phyloP scores from a whole-genome alignment of 2,888 invertebrate species.

The Drosophila limbata region DNA sequence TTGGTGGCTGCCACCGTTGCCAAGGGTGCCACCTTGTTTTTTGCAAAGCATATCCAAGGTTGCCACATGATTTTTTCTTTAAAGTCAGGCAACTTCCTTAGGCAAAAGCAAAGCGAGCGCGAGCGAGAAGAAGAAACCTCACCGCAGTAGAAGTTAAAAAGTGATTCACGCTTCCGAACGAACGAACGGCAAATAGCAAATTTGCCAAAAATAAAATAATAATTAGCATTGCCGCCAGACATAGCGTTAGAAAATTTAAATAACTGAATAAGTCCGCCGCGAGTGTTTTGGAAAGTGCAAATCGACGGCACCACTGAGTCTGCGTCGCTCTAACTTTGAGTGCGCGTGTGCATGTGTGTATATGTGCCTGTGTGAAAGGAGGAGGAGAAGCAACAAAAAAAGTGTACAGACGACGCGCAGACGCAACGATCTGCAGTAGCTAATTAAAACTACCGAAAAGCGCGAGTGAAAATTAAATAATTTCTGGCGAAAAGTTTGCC shows the following conservation, averaged over 20 bases:
- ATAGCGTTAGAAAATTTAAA: conserved; percentile 38
- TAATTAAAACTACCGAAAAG: conserved; percentile 58
- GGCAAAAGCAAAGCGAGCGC: too few relatives aligned
- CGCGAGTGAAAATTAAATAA: conserved; percentile 60
- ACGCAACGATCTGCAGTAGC: conserved; percentile 63
- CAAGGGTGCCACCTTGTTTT: too few relatives aligned
- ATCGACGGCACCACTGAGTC: conserved; percentile 30
- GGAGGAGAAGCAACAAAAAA: conserved; percentile 59
- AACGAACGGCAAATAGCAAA: conserved; percentile 31
- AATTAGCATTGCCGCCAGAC: conserved; percentile 44
- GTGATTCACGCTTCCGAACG: conserved; percentile 59
- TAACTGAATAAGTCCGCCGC: conserved; percentile 28
- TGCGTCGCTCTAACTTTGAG: conserved; percentile 45
- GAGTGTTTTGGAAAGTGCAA: conserved; percentile 49
- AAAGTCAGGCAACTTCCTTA: too few relatives aligned
- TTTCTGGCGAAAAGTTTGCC: conserved; percentile 49
- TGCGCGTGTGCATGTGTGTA: conserved; percentile 54
- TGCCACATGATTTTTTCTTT: too few relatives aligned
- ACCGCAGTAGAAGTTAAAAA: conserved; percentile 47
- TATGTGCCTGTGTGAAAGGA: conserved; percentile 58
- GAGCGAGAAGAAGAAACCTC: too few relatives aligned
- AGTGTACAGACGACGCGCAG: conserved; percentile 81
- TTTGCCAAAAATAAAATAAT: conserved; percentile 31
- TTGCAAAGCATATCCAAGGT: too few relatives aligned
- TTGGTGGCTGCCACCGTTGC: too few relatives aligned